Percentiles rank a stretch among this genome's conserved stretches.
Conservation (phyloP, 2,888 invertebrate genomes). For the Serripes groenlandicus region DNA sequence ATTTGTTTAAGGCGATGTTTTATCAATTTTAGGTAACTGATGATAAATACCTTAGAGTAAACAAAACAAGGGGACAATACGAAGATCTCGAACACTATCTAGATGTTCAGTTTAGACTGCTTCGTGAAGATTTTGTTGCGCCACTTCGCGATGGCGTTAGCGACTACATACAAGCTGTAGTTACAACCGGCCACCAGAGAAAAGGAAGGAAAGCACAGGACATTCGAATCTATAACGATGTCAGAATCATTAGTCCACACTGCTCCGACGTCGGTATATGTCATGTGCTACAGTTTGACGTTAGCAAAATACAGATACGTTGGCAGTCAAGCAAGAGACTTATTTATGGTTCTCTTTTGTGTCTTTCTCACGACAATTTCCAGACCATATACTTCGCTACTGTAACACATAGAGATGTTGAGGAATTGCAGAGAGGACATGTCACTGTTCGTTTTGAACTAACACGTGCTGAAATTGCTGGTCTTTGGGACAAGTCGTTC, state of each 20-base stretch:
- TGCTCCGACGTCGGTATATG: slow-evolving; percentile 55
- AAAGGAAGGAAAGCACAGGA: slow-evolving; percentile 49
- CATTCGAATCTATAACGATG: slow-evolving; percentile 65
- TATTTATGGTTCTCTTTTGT: slow-evolving; percentile 91
- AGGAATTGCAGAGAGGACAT: slow-evolving; percentile 73
- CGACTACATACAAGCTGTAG: slow-evolving; percentile 86
- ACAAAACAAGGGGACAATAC: slow-evolving; percentile 90
- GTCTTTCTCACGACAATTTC: slow-evolving; percentile 91
- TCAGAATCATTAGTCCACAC: slow-evolving; percentile 40
- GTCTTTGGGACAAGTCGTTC: slow-evolving; percentile 55
- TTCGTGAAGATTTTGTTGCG: slow-evolving; percentile 93
- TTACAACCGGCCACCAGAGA: slow-evolving; percentile 18
- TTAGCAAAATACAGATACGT: slow-evolving; percentile 67
- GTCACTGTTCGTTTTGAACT: slow-evolving; percentile 73
- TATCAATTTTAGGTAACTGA: slow-evolving; percentile 30
- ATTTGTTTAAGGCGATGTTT: too few species aligned
- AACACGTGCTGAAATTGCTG: neutral
- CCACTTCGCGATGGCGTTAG: slow-evolving; percentile 91
- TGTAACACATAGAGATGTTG: slow-evolving; percentile 82
- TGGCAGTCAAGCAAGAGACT: slow-evolving; percentile 89
- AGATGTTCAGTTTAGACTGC: slow-evolving; percentile 91
- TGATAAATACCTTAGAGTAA: slow-evolving; percentile 88
- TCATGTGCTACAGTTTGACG: slow-evolving; percentile 60
- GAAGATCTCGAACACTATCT: slow-evolving; percentile 91
- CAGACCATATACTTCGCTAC: slow-evolving; percentile 90